Conservation (phyloP, 2,113 vertebrate genomes). For the Calypte anna region DNA sequence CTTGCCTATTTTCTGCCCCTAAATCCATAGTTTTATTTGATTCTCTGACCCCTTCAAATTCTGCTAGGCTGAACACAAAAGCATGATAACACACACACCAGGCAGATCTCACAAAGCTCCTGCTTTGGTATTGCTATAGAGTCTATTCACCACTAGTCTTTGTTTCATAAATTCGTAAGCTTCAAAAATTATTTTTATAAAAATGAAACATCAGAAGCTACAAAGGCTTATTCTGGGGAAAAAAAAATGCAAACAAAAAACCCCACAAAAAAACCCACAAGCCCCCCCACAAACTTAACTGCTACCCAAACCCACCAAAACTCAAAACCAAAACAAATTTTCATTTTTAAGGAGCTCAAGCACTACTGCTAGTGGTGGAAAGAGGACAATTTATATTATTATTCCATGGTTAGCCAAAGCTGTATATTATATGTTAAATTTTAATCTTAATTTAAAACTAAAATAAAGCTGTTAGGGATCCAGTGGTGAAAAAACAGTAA, state of each 20-base stretch:
- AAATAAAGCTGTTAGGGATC: neutral
- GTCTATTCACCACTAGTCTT: neutral
- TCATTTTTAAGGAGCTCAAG: neutral
- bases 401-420: neutral
- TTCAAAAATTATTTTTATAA: neutral
- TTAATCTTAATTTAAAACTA: neutral
- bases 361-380: neutral
- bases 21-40: neutral
- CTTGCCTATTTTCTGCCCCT: neutral
- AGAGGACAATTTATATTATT: neutral
- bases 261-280: no score
- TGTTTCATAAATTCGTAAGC: neutral
- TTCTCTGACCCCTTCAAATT: neutral
- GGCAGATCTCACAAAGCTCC: neutral
- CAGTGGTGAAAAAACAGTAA: neutral
- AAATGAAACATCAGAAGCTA: neutral
- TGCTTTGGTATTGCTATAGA: neutral
- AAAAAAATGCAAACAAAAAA: no score
- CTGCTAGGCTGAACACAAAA: neutral
- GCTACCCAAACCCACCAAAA: neutral
- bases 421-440: neutral
- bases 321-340: fast-evolving
- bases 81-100: neutral
- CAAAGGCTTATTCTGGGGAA: neutral
- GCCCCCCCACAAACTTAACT: neutral